These are phyloP conservation scores for Cacoxenus indagator DNA, from an alignment of 2,888 invertebrate species.

Conservation along the genomic window DNA sequence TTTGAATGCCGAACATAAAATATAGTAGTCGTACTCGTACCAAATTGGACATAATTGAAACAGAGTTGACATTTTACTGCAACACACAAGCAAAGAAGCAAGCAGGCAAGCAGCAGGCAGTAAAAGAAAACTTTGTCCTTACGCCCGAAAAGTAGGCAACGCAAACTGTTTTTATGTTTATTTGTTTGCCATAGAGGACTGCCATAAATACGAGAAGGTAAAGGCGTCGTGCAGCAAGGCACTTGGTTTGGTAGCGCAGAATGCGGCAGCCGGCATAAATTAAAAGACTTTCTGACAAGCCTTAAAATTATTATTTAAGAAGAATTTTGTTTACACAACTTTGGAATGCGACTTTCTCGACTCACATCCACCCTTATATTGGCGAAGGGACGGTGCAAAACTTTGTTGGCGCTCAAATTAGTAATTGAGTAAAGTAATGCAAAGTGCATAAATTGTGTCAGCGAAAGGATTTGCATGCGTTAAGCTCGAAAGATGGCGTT, in stretches of 20 bases:
- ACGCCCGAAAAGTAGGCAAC: conserved; percentile 23
- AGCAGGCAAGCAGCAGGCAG: conserved; percentile 7
- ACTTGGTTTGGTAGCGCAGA: neutral
- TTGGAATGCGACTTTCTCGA: neutral
- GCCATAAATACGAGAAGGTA: conserved; percentile 7
- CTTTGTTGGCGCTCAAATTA: conserved; percentile 24
- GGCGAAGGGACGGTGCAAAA: conserved; percentile 13
- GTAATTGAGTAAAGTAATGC: conserved; percentile 23
- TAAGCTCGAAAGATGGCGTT: neutral
- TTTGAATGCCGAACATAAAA: conserved; percentile 56
- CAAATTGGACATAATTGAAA: conserved; percentile 62
- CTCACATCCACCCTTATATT: neutral
- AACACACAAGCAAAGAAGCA: neutral
- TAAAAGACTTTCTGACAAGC: conserved; percentile 61
- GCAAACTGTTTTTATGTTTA: conserved; percentile 51
- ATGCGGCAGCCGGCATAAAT: conserved; percentile 44
- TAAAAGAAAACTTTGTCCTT: conserved; percentile 50
- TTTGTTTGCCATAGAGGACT: conserved; percentile 49
- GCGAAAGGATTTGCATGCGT: neutral
- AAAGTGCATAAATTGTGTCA: conserved; percentile 42
- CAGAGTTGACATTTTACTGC: conserved; percentile 49
- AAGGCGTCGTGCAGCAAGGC: conserved; percentile 48
- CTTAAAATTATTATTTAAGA: conserved; percentile 62
- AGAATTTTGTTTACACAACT: conserved; percentile 35
- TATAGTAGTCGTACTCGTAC: conserved; percentile 31